Evolutionary conservation across 2,888 invertebrate genomes (phyloP).

Genomic region (Drosophila mercatorum): DNA sequence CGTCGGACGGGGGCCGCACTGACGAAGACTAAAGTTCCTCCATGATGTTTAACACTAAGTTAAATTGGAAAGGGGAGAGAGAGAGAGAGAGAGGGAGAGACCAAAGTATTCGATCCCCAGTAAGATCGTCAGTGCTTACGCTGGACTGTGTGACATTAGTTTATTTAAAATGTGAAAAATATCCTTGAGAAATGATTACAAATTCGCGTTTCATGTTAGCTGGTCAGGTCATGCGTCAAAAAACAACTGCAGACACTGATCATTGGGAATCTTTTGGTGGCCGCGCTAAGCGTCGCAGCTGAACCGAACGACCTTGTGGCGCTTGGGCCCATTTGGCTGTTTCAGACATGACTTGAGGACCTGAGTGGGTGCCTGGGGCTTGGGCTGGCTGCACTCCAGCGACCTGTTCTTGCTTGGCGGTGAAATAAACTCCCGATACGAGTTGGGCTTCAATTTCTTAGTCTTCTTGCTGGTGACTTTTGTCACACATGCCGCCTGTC

Average conservation of each 20-base stretch:
- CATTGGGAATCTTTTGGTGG: neutral
- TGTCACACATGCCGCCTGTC: neutral
- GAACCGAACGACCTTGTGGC: constrained; percentile 13
- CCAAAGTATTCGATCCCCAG: neutral
- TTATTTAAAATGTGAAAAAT: neutral
- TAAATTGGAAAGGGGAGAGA: neutral
- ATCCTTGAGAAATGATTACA: neutral
- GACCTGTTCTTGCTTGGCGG: neutral
- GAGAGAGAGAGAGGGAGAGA: neutral
- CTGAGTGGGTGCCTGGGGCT: neutral
- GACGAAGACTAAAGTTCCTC: neutral
- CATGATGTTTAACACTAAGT: neutral
- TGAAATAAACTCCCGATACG: neutral
- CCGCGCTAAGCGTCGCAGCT: neutral
- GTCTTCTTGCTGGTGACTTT: too few relatives aligned
- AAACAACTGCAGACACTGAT: neutral
- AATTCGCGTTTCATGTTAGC: neutral
- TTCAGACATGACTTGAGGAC: constrained; percentile 16
- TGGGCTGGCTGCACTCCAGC: neutral
- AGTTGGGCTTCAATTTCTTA: neutral
- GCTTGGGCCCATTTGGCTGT: constrained; percentile 5
- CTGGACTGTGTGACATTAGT: neutral
- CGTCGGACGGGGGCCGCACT: neutral
- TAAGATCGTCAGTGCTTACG: neutral
- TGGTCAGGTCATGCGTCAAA: too few relatives aligned